Conservation (phyloP, 2,113 vertebrate genomes). For the Sapayoa aenigma region DNA sequence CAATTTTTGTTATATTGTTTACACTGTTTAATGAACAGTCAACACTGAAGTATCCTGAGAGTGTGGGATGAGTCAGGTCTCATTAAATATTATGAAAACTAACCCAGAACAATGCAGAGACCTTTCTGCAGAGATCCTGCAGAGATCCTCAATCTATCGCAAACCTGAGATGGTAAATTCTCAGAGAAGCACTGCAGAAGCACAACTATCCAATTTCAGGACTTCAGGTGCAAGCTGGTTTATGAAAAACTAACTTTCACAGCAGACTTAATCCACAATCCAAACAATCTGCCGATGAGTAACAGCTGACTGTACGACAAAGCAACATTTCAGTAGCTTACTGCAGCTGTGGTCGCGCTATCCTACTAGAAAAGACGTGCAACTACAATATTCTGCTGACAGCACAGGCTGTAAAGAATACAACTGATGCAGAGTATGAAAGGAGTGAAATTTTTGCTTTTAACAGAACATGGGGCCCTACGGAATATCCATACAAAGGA, state of each 20-base stretch:
- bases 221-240: not conserved
- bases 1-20: not conserved
- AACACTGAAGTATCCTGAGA: not conserved
- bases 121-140: not conserved
- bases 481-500: not conserved
- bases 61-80: not conserved
- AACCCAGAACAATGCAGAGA: not conserved
- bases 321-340: not conserved
- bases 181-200: not conserved
- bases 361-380: not conserved
- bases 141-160: not conserved
- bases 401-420: not conserved
- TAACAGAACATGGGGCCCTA: not conserved
- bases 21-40: not conserved
- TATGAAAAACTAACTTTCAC: not conserved
- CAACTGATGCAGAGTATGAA: not conserved
- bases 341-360: not conserved
- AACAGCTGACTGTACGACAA: not conserved
- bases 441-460: not conserved
- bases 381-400: not conserved
- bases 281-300: not conserved
- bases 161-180: not conserved
- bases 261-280: not conserved
- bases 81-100: not conserved
- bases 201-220: not conserved